Conservation (phyloP, 1,140 invertebrate species). For the Tachypleus tridentatus region DNA sequence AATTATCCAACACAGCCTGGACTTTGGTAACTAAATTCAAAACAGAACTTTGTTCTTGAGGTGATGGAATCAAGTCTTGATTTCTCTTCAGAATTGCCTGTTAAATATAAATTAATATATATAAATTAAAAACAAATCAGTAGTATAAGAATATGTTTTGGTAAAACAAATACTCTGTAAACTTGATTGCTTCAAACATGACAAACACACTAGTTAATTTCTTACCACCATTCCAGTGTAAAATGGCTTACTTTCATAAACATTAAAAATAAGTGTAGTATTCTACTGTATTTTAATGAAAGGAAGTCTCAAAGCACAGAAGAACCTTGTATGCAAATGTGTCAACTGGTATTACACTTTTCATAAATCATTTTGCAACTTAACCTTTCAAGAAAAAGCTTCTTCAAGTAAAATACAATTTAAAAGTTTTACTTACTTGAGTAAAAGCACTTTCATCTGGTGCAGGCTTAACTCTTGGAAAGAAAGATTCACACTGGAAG, state of each 20-base stretch:
- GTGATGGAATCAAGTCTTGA: constrained; percentile 73
- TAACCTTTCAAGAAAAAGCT: constrained; percentile 6
- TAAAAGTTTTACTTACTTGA: constrained; percentile 42
- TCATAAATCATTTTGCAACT: neutral
- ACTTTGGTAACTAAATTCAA: constrained; percentile 86
- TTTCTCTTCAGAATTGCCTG: constrained; percentile 81
- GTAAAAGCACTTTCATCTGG: constrained; percentile 70
- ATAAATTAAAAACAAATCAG: neutral
- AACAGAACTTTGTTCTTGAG: constrained; percentile 78
- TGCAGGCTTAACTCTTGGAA: constrained; percentile 69
- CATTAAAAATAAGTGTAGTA: too few species aligned
- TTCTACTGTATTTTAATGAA: too few species aligned
- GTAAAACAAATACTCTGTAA: neutral
- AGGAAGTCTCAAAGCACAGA: neutral
- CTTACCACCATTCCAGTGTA: neutral
- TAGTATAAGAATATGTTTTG: neutral
- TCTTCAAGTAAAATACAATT: constrained; percentile 6
- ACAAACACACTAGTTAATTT: constrained; percentile 3
- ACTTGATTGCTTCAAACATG: neutral
- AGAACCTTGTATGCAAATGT: neutral
- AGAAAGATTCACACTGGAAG: constrained; percentile 58
- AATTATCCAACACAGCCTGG: constrained; percentile 79
- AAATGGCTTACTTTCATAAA: neutral
- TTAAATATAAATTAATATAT: constrained; percentile 4
- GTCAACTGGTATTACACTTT: neutral